Evolutionary conservation across 2,888 invertebrate species (phyloP), one percentile per base, ranked within the genome.

Genomic region (Conchocele bisecta): DNA sequence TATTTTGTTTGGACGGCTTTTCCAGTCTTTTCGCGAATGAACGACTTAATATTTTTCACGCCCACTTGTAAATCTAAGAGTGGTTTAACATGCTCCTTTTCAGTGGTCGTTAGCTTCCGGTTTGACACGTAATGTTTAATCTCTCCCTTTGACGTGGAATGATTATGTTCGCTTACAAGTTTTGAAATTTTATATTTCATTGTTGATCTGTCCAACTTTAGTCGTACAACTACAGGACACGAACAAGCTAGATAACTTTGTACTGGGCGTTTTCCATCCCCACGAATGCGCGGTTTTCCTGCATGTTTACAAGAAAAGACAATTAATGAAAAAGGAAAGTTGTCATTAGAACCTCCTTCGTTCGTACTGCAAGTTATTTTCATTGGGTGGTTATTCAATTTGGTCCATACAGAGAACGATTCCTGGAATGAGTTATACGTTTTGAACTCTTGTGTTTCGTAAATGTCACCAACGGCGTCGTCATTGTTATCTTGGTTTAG

Each of bases 301-400:
- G 51, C 51, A 51, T 51, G 31, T 17, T 51, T 51, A n/a, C 51
- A 51, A n/a, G 51, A 33, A n/a, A 51, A 51, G 3, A 31, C 20
- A 9, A 51, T 29, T 5, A 33, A 35, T 26, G 20, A 20, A 22
- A 51, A 51, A 51, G 33, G 51, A 4, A 33, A 33, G 9, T 51
- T n/a, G 11, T 17, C 6, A 6, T 33, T 5, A 33, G 31, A 24
- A 3, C 28, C 3, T 29, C 6, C 13, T 51, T 51, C 35, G 17
- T 51, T 51, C 26, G 17, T 33, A 35, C 51, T 51, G 13, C 51
- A 33, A n/a, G 17, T 22, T 3, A 22, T 51, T 29, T 51, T 51
- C n/a, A 51, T 31, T 3, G 51, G 33, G 33, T 51, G 51, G 13
- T 51, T 51, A 33, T 51, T 29, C 35, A 33, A 35, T 9, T 3